Percentiles rank a stretch among this genome's conserved stretches.
These are phyloP conservation scores for Helicoverpa zea DNA, from an alignment of 1,140 invertebrate genomes.

Conservation along the genomic window DNA sequence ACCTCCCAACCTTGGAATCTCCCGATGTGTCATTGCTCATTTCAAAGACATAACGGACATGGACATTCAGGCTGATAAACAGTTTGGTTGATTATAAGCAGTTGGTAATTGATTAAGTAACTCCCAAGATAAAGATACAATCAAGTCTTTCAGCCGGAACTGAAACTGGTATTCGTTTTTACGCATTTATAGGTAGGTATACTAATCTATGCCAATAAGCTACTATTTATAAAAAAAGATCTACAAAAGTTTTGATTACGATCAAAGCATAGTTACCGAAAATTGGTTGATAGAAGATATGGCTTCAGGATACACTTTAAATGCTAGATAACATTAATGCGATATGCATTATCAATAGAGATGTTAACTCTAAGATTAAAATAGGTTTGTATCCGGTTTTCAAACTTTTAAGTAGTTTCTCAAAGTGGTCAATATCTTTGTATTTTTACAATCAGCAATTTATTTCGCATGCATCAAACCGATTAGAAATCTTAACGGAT, in stretches of 20 bases:
- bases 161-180: background rate
- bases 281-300: background rate
- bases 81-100: background rate
- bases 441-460: background rate
- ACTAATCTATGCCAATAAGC: background rate
- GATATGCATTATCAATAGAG: background rate
- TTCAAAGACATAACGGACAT: background rate
- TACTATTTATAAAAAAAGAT: background rate
- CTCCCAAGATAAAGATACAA: background rate
- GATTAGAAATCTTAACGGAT: slow-evolving; percentile 20
- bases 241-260: background rate
- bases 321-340: background rate
- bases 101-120: background rate
- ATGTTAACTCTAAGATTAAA: background rate
- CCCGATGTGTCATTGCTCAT: slow-evolving; percentile 6
- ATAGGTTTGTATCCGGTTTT: background rate
- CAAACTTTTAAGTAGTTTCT: too few relatives aligned
- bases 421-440: too few relatives aligned
- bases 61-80: background rate
- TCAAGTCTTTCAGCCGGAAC: background rate
- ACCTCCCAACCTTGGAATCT: slow-evolving; percentile 21
- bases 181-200: background rate
- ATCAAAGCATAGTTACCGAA: background rate
- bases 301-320: background rate
- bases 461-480: background rate